Base-by-base conservation (phyloP, 1,140 invertebrate species). In the Diorhabda carinulata region DNA sequence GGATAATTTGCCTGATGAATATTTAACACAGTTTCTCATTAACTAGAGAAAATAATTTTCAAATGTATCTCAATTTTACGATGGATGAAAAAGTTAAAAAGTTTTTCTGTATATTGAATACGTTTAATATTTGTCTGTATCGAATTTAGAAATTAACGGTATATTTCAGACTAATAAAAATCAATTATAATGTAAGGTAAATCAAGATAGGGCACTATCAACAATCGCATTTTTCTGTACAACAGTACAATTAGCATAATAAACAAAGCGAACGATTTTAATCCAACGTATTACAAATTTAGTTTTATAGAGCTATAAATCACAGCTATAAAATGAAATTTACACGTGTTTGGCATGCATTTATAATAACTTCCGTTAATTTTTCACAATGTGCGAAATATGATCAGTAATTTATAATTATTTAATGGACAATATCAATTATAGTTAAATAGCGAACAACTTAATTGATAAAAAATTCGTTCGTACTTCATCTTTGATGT, bases 241-340 rank as follows among this genome's bases (percentile, higher is more conserved):
- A 52, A 4, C 6, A 6, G 4, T 4, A 62, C 61, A 25, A 44
- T 62, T 43, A 62, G 43, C 43, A 43, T 43, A 7, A 9, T 43
- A 62, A 42, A 62, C n/a, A 3, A 40, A 62, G 43, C 61, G 25
- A 65, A 44, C 10, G 57, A 56, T 72, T 70, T 67, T 70, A 72
- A 70, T 68, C 70, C 64, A 56, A 58, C 2, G 64, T 64, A 72
- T 57, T 71, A 62, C 71, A 64, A 74, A 72, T 72, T 73, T 72
- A 64, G 69, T 73, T 73, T 73, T 63, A 73, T 72, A 64, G 70
- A 62, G 9, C 63, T 58, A 70, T 74, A 74, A 74, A 74, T 74
- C 73, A 70, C 43, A 64, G 64, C 66, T 69, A 72, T 74, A 74
- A 74, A 74, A 74, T 72, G 73, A 74, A 74, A 74, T 74, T 74